phyloP scores from a whole-genome alignment of 2,113 vertebrate species.

The Spermophilus dauricus region DNA sequence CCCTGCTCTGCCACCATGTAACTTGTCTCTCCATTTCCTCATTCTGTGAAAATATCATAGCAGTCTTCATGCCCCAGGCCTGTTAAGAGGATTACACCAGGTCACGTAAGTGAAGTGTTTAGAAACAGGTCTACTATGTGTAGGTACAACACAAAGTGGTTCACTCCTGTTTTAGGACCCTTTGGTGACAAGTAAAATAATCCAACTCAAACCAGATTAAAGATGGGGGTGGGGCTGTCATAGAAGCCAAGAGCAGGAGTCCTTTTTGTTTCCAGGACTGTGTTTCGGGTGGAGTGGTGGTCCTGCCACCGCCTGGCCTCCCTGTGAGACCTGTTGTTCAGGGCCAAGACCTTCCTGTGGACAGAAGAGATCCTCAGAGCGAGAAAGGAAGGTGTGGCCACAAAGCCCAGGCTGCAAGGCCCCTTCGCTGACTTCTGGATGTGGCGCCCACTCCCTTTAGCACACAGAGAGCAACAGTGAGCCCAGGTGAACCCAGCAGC shows the following conservation, averaged over 20 bases:
- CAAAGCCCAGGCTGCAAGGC: not conserved
- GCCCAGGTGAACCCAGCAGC: not conserved
- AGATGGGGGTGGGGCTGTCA: not conserved
- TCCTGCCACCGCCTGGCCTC: no score
- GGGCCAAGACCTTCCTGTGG: not conserved
- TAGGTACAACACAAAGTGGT: not conserved
- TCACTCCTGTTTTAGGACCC: not conserved
- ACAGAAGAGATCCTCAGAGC: not conserved
- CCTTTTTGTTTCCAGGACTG: not conserved
- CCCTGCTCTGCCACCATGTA: not conserved
- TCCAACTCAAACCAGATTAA: not conserved
- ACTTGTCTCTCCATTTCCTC: not conserved
- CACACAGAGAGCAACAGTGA: not conserved
- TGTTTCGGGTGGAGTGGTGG: not conserved
- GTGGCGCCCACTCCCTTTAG: not conserved
- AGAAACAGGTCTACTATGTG: not conserved
- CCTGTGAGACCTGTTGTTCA: not conserved
- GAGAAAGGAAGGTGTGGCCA: not conserved
- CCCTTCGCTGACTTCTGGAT: not conserved
- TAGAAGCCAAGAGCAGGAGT: not conserved
- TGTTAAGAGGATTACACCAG: not conserved
- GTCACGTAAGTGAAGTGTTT: not conserved
- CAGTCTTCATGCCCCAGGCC: not conserved
- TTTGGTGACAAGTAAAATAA: not conserved
- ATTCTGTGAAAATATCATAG: not conserved